Evolutionary conservation across 1,140 invertebrate genomes (phyloP).

Genomic region (Mercenaria mercenaria): DNA sequence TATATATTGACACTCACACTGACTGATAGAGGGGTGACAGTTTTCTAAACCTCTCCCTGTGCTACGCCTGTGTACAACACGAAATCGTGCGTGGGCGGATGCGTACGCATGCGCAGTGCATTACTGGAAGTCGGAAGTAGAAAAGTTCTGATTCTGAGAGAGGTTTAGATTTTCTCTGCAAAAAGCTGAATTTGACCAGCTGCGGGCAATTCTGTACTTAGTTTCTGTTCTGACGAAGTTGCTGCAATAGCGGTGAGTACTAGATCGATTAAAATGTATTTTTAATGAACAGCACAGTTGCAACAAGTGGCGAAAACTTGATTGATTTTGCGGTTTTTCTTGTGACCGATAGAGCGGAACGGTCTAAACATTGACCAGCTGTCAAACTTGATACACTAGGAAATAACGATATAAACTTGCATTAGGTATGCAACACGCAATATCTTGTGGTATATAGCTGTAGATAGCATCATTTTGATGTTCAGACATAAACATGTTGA

Average conservation of each 20-base stretch:
- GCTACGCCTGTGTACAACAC: too few relatives aligned
- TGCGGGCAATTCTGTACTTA: not conserved
- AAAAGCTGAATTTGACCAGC: not conserved
- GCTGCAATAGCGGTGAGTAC: not conserved
- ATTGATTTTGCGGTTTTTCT: conserved; percentile 4
- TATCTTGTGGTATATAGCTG: too few relatives aligned
- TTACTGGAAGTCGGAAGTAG: not conserved
- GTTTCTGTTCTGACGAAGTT: not conserved
- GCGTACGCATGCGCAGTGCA: not conserved
- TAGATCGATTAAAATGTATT: not conserved
- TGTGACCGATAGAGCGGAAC: not conserved
- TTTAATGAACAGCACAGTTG: not conserved
- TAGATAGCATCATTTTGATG: too few relatives aligned
- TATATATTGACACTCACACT: too few relatives aligned
- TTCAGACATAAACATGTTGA: too few relatives aligned
- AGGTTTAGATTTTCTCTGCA: not conserved
- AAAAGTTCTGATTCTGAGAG: conserved; percentile 10
- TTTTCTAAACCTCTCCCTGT: too few relatives aligned
- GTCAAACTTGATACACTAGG: not conserved
- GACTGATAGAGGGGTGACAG: too few relatives aligned
- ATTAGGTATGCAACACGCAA: too few relatives aligned
- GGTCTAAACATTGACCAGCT: conserved; percentile 13
- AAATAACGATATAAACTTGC: too few relatives aligned
- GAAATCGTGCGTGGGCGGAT: conserved; percentile 2
- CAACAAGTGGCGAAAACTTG: not conserved